phyloP scores from a whole-genome alignment of 2,888 invertebrate species.

The Macrosoma leucophasiata region DNA sequence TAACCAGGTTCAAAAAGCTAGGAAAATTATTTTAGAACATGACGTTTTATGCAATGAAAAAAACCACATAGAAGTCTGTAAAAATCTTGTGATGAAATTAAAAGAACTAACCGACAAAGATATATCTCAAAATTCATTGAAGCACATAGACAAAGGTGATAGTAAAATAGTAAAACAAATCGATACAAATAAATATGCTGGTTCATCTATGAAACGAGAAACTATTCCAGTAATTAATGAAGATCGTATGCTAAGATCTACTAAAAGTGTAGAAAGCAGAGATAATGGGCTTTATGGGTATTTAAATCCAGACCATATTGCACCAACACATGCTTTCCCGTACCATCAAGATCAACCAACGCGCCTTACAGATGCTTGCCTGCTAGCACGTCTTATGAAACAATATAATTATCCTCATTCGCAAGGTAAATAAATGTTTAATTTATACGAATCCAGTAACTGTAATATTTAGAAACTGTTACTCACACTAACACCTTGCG shows the following conservation, averaged over 20 bases:
- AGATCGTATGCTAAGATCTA: constrained; percentile 24
- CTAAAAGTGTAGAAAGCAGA: constrained; percentile 22
- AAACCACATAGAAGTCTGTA: constrained; percentile 44
- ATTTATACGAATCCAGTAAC: no score
- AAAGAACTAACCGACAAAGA: constrained; percentile 21
- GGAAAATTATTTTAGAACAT: constrained; percentile 48
- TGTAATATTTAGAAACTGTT: no score
- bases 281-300: constrained; percentile 21
- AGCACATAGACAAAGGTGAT: constrained; percentile 16
- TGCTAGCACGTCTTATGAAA: constrained; percentile 47
- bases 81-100: constrained; percentile 45
- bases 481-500: no score
- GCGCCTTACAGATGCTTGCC: constrained; percentile 41
- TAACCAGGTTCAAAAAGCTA: constrained; percentile 39
- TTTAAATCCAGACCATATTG: constrained; percentile 20
- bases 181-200: constrained; percentile 16
- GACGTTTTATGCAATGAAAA: constrained; percentile 45
- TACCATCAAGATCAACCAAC: constrained; percentile 20
- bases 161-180: constrained; percentile 13
- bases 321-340: constrained; percentile 5
- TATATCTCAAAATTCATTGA: constrained; percentile 12
- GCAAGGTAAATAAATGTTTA: constrained; percentile 45
- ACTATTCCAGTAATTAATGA: constrained; percentile 22
- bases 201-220: constrained; percentile 41
- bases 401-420: constrained; percentile 38